A percentile compares a stretch with the other conserved stretches of the same genome.
Conservation (phyloP, 2,888 invertebrate species). For the Drosophila pullipes region DNA sequence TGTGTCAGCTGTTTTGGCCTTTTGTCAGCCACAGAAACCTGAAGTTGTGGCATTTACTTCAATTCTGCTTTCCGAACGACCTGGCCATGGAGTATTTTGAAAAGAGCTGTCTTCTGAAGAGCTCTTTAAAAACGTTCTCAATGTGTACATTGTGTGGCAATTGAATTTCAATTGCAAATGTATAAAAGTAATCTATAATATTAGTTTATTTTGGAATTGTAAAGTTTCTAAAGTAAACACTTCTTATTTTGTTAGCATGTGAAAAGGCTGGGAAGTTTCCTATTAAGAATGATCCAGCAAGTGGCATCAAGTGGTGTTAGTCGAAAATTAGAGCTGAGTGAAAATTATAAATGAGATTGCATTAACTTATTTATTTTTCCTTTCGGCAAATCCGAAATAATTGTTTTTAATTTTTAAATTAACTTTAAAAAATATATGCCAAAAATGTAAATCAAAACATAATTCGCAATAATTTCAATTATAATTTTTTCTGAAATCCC, state of each 20-base stretch:
- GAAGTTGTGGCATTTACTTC: conserved; percentile 47
- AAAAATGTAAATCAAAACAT: background rate
- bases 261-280: background rate
- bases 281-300: background rate
- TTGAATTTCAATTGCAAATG: conserved; percentile 34
- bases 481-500: background rate
- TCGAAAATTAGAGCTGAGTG: background rate
- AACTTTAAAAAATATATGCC: background rate
- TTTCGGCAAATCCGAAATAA: background rate
- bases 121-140: conserved; percentile 1
- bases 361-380: background rate
- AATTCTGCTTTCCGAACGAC: background rate
- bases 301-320: background rate
- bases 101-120: conserved; percentile 34
- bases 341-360: background rate
- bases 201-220: background rate
- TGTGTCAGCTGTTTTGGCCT: conserved; percentile 63
- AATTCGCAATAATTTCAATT: background rate
- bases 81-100: background rate
- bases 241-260: background rate
- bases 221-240: background rate
- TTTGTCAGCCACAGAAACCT: conserved; percentile 66
- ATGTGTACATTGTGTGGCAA: conserved; percentile 18
- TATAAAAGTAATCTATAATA: conserved; percentile 21
- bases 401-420: background rate